Evolutionary conservation across 2,888 invertebrate genomes (phyloP), one percentile per base, ranked within the genome.

Genomic region (Escarpia spicata): DNA sequence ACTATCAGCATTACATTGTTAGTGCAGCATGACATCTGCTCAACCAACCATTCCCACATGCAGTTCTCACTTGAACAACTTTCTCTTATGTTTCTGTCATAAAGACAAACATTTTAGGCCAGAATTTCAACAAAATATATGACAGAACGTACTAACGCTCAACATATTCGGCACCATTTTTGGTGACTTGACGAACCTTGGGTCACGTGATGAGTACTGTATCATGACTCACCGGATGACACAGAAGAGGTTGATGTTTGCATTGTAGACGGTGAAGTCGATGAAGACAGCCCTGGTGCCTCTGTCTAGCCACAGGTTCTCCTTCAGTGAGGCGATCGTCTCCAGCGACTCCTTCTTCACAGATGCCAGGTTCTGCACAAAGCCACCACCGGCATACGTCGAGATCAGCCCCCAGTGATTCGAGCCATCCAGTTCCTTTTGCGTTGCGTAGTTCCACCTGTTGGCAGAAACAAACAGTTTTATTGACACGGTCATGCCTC

Each of bases 191-290:
- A 52, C 52, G 52, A 15, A 52, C 52, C 52, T 52, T 52, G 52
- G 8, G 52, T 15, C 9, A 52, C 52, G 15, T 9, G 52, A 12
- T 15, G 15, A 1, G 15, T 15, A 52, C 12, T 52, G 52, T 52
- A 52, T 52, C 52, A 15, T 52, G 52, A 52, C 52, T 26, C n/a
- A 94, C 94, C 97, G 97, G 94, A 97, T 96, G 91, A 97, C 97
- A 94, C 97, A 97, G 96, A 98, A 97, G 15, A 97, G 96, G 95
- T 98, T 97, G 60, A 97, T 96, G 95, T 98, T 98, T 0, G 97
- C 97, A 95, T 98, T 98, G 96, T 97, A 98, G 52, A 98, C 96
- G 8, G 97, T 97, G 94, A 98, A 98, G 95, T 98, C 98, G 0
- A 98, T 94, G 93, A 98, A 97, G 31, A 98, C 96, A 0, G 97